Evolutionary conservation across 2,888 invertebrate genomes (phyloP), one percentile per base, ranked within the genome.

Genomic region (Cyclophora albipunctata): DNA sequence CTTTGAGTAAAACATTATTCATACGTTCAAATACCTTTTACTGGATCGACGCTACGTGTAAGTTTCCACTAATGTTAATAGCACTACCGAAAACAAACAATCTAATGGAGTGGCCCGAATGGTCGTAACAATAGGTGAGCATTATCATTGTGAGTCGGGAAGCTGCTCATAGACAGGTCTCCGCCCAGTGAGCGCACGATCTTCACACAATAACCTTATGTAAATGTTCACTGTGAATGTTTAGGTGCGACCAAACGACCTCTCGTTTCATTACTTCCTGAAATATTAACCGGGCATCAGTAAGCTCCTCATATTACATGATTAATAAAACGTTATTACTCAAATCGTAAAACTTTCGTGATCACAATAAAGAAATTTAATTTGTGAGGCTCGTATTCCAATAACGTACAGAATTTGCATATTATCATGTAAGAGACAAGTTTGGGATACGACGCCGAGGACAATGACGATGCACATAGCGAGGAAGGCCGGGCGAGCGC

Each of bases 401-500:
- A 56, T 52, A 55, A 49, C 47, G 57, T 52, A 58, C 53, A 44
- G 7, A 56, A 60, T 67, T 68, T 61, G 60, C 64, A 63, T 66
- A 60, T 53, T 42, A 59, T 63, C 47, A 46, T 46, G 45, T 33
- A 42, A 43, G 42, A 60, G 49, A 52, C 52, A 54, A 63, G 57
- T 62, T 60, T 48, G 55, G 62, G 58, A 50, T 55, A 58, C 20
- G 53, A 37, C 55, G 50, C 53, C 54, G 59, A 57, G 58, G 48
- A 53, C 63, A 69, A 77, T 84, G 85, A 81, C 80, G 67, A 53
- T 73, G 84, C 85, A 78, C 76, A 80, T 80, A 76, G 78, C 71
- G 60, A 53, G 69, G 71, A 75, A 74, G 77, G 75, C 72, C 72
- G 74, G 66, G 64, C 60, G 54, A 56, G 59, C 61, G 67, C 67